phyloP scores from a whole-genome alignment of 53 echinoderm and acorn worm species.

The Holothuria leucospilota region DNA sequence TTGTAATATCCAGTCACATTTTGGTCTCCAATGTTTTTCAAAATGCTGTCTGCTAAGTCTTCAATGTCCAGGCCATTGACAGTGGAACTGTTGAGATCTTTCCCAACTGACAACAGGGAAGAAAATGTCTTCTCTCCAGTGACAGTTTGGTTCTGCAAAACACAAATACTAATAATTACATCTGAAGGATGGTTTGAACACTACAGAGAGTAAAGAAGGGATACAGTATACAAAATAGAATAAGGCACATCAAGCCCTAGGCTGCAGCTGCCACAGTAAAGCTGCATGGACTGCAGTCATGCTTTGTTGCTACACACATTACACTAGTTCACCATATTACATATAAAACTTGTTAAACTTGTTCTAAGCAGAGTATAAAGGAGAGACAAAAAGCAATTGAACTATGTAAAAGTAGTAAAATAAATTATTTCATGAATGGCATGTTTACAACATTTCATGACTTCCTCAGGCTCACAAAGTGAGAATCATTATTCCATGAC shows the following conservation, averaged over 20 bases:
- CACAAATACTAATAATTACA: background rate
- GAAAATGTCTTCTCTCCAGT: constrained; percentile 56
- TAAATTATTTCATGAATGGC: no score
- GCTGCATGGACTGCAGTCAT: background rate
- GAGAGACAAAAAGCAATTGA: no score
- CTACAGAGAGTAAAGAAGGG: background rate
- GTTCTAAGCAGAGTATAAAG: no score
- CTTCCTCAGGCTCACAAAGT: no score
- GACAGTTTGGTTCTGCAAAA: constrained; percentile 65
- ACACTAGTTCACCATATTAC: no score
- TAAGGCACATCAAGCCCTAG: no score
- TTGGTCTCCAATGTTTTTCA: constrained; percentile 57
- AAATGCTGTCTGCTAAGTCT: constrained; percentile 63
- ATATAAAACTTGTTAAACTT: no score
- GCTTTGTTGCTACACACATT: background rate
- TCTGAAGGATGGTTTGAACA: background rate
- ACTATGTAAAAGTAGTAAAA: no score
- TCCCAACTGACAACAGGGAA: constrained; percentile 21
- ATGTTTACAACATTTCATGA: no score
- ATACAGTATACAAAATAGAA: background rate
- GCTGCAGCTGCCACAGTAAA: no score
- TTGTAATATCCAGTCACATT: constrained; percentile 55
- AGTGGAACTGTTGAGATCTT: constrained; percentile 17
- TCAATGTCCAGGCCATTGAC: constrained; percentile 70
- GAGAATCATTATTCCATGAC: no score